Evolutionary conservation across 2,888 invertebrate genomes (phyloP), one percentile per base, ranked within the genome.

Genomic region (Ecliptopera silaceata): DNA sequence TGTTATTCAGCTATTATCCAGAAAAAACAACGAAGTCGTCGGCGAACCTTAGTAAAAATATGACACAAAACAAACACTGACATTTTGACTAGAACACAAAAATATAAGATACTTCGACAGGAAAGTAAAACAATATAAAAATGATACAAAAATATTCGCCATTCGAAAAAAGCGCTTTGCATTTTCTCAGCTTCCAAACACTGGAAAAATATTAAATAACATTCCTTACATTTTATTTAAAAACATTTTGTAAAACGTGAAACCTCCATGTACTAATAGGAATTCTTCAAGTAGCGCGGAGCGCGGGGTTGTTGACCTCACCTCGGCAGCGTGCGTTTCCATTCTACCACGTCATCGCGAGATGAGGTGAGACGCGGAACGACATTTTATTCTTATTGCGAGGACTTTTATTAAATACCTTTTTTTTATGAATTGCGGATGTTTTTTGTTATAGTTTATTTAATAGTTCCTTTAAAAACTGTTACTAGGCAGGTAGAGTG

Each of bases 251-350:
- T 55, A 56, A 61, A 44, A 53, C 58, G 31, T 51, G 53, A 45
- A 58, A 63, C 56, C 58, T 59, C 52, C 49, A 55, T 59, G 61
- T 54, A 38, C n/a, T 32, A 53, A 56, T 61, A 56, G 61, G 54
- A 61, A 59, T 56, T 51, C 55, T 52, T 59, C 47, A 52, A 48
- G 59, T 43, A 32, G 51, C 62, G 66, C 42, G 59, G 34, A 55
- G 63, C 61, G 59, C 47, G 68, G 58, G 75, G 78, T 70, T 74
- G 53, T 43, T 56, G 74, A 72, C 77, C 79, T 69, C 68, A 72
- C 77, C 79, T 69, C 68, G 48, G 13, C 42, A 42, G 62, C 51
- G 74, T 69, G 63, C 69, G 78, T 43, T 64, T 74, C 69, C 71
- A 63, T 56, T 64, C 52, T 47, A 64, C 55, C 52, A 61, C 39